phyloP scores from a whole-genome alignment of 64 coral and sea anemone species.

The Montipora capricornis region DNA sequence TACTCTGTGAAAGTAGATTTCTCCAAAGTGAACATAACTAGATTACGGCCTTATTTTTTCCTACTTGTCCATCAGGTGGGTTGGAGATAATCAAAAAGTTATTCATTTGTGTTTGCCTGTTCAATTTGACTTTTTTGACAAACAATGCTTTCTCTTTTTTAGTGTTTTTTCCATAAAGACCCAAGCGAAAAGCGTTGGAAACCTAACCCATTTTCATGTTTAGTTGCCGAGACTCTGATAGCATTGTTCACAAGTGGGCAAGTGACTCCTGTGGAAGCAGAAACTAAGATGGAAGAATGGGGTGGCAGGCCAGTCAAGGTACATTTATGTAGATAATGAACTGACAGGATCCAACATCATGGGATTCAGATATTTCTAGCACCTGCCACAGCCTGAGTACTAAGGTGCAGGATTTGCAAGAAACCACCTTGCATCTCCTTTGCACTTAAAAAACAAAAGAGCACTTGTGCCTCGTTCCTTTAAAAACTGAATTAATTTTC shows the following conservation, averaged over 20 bases:
- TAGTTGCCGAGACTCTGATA: constrained; percentile 80
- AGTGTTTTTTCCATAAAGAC: constrained; percentile 55
- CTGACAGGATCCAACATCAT: too few species aligned
- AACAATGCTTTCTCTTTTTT: not conserved
- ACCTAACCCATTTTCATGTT: constrained; percentile 53
- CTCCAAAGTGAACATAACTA: constrained; percentile 59
- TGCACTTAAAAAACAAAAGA: too few species aligned
- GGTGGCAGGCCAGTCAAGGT: constrained; percentile 68
- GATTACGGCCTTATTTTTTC: constrained; percentile 79
- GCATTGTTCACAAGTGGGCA: constrained; percentile 44
- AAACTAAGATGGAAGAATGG: constrained; percentile 75
- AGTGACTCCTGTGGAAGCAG: constrained; percentile 64
- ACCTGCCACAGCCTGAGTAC: too few species aligned
- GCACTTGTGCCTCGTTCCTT: too few species aligned
- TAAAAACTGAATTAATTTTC: too few species aligned
- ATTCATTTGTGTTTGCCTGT: too few species aligned
- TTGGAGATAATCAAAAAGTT: not conserved
- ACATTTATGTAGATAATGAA: not conserved
- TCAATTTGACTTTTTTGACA: too few species aligned
- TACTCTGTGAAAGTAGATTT: constrained; percentile 76
- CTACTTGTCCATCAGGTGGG: constrained; percentile 80
- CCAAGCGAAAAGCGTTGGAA: not conserved
- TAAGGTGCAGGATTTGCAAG: too few species aligned
- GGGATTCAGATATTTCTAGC: too few species aligned
- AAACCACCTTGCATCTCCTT: too few species aligned